A percentile compares a stretch with the other conserved stretches of the same genome.
phyloP scores from a whole-genome alignment of 2,888 invertebrate species.

The Glyphotaelius pellucidus region DNA sequence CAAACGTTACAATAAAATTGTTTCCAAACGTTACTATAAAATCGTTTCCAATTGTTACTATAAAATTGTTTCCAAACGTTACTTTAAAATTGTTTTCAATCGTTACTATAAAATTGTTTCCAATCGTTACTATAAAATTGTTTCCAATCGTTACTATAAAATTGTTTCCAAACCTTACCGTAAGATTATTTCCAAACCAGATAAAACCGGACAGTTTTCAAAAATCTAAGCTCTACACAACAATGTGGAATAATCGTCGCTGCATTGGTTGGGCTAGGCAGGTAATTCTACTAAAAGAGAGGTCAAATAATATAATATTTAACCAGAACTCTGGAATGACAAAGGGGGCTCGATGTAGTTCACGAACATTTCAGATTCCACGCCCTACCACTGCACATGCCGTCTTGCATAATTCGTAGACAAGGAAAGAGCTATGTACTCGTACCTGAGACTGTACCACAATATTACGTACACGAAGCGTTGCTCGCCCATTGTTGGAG shows the following conservation, averaged over 20 bases:
- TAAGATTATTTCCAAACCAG: background rate
- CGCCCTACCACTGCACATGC: background rate
- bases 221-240: background rate
- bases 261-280: background rate
- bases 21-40: too few species aligned
- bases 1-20: too few species aligned
- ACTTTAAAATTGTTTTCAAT: too few species aligned
- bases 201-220: background rate
- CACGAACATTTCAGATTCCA: background rate
- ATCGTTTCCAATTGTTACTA: too few species aligned
- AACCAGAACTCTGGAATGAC: background rate
- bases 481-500: conserved; percentile 57
- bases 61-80: too few species aligned
- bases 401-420: conserved; percentile 6
- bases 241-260: background rate
- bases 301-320: background rate
- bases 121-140: too few species aligned
- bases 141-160: too few species aligned
- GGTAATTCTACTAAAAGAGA: background rate
- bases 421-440: conserved; percentile 25
- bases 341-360: background rate
- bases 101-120: too few species aligned
- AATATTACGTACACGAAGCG: conserved; percentile 32
- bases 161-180: background rate
- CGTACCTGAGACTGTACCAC: conserved; percentile 4